phyloP scores from a whole-genome alignment of 2,888 invertebrate genomes.

The Lycia hirtaria region DNA sequence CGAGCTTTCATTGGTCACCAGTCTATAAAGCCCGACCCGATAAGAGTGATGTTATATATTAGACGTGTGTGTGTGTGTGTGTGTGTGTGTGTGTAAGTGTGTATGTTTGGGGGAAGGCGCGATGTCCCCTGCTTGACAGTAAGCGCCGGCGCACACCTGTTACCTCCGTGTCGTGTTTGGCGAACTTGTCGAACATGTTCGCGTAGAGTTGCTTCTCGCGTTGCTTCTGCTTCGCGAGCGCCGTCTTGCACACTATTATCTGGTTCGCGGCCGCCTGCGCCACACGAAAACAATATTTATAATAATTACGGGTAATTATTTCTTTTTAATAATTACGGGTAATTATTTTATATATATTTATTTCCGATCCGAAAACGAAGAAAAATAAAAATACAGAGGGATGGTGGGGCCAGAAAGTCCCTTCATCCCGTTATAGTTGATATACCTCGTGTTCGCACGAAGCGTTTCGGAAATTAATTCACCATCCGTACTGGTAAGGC shows the following conservation, averaged over 20 bases:
- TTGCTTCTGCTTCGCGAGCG: constrained; percentile 90
- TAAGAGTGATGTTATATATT: no score
- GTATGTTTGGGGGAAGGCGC: not conserved
- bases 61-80: not conserved
- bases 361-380: no score
- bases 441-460: no score
- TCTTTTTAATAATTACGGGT: no score
- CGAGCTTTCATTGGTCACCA: no score
- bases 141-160: constrained; percentile 68
- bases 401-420: no score
- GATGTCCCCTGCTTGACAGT: constrained; percentile 9
- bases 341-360: no score
- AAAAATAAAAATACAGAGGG: no score
- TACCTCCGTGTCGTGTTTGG: constrained; percentile 91
- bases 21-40: no score
- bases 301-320: not conserved
- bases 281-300: not conserved
- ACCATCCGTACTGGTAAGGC: no score
- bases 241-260: constrained; percentile 88
- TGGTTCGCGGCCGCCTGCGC: constrained; percentile 91
- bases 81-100: not conserved
- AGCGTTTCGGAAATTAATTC: no score
- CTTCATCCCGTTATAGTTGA: no score
- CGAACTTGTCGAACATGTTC: constrained; percentile 98
- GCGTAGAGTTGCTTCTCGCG: constrained; percentile 95